Evolutionary conservation across 2,797 vertebrate genomes (phyloP), one percentile per base, ranked within the genome.

Genomic region (Ptychadena robeensis): DNA sequence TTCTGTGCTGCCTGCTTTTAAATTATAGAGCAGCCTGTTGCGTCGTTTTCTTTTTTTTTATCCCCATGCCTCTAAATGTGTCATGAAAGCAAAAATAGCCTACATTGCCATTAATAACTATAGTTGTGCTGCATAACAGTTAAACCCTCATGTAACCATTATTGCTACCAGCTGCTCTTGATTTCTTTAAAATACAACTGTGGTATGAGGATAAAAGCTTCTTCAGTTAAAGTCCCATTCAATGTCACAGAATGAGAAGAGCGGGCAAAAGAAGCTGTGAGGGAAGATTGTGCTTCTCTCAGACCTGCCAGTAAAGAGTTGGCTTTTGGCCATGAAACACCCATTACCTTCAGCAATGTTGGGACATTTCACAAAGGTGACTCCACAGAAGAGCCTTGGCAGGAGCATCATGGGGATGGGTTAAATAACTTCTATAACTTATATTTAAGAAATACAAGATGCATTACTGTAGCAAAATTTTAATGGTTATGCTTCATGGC

Each of bases 301-400:
- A 64, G 77, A 74, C 71, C 77, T 64, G 44, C 63, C 64, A 84
- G 64, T 27, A 73, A 79, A 59, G 25, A 32, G 9, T 64, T 80
- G 65, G 82, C 78, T 75, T 31, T 22, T 63, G 12, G 75, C 78
- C 65, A 64, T 70, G 25, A 32, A 63, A 74, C 71, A 84, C 74
- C 64, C 30, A 80, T 80, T 80, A 80, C 34, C n/a, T 74, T 74
- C 48, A 80, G 76, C 75, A 73, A 53, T 79, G 37, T 59, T 38
- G 59, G 75, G 82, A 73, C 25, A 79, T 72, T 66, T 69, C 82
- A 72, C 38, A 83, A 80, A 75, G 65, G 82, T 85, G 72, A 73
- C 78, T 75, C 64, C 2, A 70, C 2, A n/a, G 27, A 48, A 73
- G 8, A 80, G 10, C 53, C 14, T 59, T 66, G 34, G 40, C 65